Conservation (phyloP, 2,797 vertebrate species). For the Paratrypauchen microcephalus region DNA sequence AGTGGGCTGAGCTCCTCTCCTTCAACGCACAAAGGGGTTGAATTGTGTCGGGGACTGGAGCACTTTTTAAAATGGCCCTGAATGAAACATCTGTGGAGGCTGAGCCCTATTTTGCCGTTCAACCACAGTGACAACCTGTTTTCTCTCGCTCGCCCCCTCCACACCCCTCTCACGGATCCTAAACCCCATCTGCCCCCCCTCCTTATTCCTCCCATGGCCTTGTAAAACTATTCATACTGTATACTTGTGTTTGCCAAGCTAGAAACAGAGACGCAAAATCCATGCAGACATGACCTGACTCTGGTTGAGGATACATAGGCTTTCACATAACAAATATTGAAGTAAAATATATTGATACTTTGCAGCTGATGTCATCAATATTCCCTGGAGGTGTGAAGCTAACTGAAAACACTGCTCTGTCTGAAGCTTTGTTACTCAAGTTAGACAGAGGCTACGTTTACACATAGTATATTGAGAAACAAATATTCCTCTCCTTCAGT, state of each 20-base stretch:
- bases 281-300: conserved; percentile 38
- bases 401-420: too few species aligned
- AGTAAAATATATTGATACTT: neutral
- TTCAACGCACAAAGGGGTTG: conserved; percentile 78
- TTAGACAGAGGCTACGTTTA: too few species aligned
- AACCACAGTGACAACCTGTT: conserved; percentile 78
- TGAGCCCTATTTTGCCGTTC: conserved; percentile 77
- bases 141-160: conserved; percentile 55
- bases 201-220: conserved; percentile 62
- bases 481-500: too few species aligned
- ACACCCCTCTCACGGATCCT: neutral
- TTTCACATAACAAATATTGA: too few species aligned
- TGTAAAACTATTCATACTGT: conserved; percentile 71
- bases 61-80: conserved; percentile 81
- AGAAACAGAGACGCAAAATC: conserved; percentile 46
- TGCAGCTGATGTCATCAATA: too few species aligned
- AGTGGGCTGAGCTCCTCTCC: conserved; percentile 73
- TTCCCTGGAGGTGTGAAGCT: too few species aligned
- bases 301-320: conserved; percentile 31
- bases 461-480: too few species aligned
- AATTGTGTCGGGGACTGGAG: conserved; percentile 79
- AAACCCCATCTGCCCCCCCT: neutral
- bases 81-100: conserved; percentile 84
- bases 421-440: too few species aligned
- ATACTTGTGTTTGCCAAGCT: conserved; percentile 56